Evolutionary conservation across 35 echinoderm and acorn worm genomes (phyloP).

Genomic region (Heliocidaris tuberculata): DNA sequence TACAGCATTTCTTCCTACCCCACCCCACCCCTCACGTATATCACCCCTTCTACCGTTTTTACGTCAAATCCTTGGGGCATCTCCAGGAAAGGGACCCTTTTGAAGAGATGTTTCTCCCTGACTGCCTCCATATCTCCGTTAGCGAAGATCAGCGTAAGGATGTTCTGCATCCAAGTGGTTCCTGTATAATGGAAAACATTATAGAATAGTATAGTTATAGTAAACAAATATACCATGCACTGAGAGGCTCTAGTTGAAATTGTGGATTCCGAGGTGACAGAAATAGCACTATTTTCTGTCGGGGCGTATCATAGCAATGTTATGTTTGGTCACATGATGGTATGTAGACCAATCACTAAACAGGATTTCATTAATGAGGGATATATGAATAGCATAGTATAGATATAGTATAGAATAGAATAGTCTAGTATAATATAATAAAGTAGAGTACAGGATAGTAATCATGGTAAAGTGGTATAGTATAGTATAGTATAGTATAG

Average conservation of each 20-base stretch:
- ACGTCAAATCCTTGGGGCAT: background rate
- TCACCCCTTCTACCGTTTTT: slow-evolving; percentile 20
- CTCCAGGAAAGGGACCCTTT: slow-evolving; percentile 49
- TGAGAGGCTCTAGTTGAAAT: too few relatives aligned
- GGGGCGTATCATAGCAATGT: too few relatives aligned
- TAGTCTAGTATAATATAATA: background rate
- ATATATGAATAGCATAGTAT: background rate
- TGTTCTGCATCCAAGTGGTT: slow-evolving; percentile 61
- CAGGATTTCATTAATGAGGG: too few relatives aligned
- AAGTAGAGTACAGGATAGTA: background rate
- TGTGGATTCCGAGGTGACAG: too few relatives aligned
- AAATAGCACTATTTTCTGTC: too few relatives aligned
- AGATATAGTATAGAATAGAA: background rate
- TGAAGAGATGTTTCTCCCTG: slow-evolving; percentile 17
- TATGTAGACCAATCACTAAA: too few relatives aligned
- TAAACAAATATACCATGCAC: too few relatives aligned
- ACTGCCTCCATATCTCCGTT: slow-evolving; percentile 37
- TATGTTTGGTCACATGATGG: too few relatives aligned
- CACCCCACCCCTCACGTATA: background rate
- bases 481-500: too few relatives aligned
- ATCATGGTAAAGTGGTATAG: too few relatives aligned
- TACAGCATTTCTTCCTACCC: background rate
- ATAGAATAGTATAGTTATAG: background rate
- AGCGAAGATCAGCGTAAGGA: slow-evolving; percentile 37
- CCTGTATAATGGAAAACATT: slow-evolving; percentile 21